Conservation (phyloP, 1,140 invertebrate genomes). For the Chironomus striatipennis region DNA sequence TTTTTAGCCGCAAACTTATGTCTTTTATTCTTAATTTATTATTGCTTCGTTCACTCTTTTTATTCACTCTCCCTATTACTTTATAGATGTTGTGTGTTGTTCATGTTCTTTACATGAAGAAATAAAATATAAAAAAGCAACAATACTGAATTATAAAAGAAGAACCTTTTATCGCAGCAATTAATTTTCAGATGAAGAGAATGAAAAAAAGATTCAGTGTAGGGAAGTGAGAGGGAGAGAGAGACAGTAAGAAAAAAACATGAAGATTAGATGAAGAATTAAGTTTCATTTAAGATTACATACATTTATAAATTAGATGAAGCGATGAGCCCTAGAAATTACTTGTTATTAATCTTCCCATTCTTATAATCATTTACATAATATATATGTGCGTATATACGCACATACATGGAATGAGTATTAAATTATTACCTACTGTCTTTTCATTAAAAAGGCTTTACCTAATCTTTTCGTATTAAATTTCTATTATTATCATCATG, state of each 20-base stretch:
- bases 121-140: too few species aligned
- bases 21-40: constrained; percentile 3
- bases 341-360: not conserved
- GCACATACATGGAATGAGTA: not conserved
- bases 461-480: not conserved
- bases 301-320: not conserved
- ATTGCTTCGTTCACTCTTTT: not conserved
- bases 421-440: not conserved
- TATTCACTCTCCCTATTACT: not conserved
- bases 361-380: not conserved
- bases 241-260: not conserved
- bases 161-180: constrained; percentile 1
- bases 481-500: not conserved
- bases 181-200: not conserved
- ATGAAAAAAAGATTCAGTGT: too few species aligned
- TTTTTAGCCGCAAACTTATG: not conserved
- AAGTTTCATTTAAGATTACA: not conserved
- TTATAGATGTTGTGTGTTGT: too few species aligned
- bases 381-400: not conserved
- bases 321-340: not conserved
- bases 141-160: not conserved
- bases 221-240: not conserved
- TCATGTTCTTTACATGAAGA: too few species aligned
- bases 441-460: not conserved
- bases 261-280: not conserved